Base-by-base conservation (phyloP, 92 coral and sea anemone genomes). In the Bergia sp. region DNA sequence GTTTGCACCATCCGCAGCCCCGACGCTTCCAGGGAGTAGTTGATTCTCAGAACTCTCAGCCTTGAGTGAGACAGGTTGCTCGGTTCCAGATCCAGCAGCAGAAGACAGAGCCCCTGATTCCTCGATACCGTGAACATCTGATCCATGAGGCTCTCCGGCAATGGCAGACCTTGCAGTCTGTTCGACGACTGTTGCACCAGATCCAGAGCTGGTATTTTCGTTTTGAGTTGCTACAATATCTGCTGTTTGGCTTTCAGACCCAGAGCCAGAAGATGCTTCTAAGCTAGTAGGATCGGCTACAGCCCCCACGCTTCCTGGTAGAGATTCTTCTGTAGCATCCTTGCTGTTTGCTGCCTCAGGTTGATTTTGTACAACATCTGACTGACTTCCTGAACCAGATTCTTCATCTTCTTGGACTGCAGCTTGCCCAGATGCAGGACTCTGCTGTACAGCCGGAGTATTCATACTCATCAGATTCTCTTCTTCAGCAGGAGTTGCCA, bases 231-330 rank as follows among this genome's bases (percentile, higher is more conserved):
- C 80, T 20, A 36, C 47, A 10, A 47, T 45, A 45, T 72, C 79
- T 44, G 87, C 55, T 74, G 87, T 37, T 44, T 36, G 75, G 36
- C 61, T 71, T 29, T 71, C 78, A 47, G 67, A 29, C 41, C 79
- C 87, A 72, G 79, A 84, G 6, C 79, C 87, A 4, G 67, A 84
- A n/a, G 79, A 41, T n/a, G 85, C 38, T 76, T 91, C 89, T 73
- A 91, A 42, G 37, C 77, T 85, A 16, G 79, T 73, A 73, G 82
- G 87, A 69, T 58, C 43, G 37, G 87, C 50, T 86, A 94, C 89
- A 36, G 96, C 99, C 38, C 98, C 99, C 57, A 95, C 92, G 71
- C 97, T 95, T 55, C 99, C 99, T 7, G 99, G 99, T 38, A 97
- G 88, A 76, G 91, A 65, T 89, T 97, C 97, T 76, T 95, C 95